Conservation (phyloP, 2,888 invertebrate genomes). For the Aleiodes testaceus region DNA sequence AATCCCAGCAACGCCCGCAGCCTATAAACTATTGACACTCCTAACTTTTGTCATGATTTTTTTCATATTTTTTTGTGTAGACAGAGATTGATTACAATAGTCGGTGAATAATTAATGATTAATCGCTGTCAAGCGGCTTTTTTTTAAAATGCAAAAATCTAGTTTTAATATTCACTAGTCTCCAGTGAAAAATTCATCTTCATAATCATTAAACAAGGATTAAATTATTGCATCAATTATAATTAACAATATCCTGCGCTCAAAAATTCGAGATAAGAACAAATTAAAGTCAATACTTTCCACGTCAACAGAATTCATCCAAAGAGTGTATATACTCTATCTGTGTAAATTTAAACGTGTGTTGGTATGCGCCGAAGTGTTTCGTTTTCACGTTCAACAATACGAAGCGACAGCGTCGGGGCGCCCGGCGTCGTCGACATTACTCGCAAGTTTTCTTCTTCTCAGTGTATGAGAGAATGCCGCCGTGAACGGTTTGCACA, state of each 20-base stretch:
- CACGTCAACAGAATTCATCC: background rate
- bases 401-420: slow-evolving; percentile 52
- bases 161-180: no score
- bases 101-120: background rate
- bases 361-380: slow-evolving; percentile 31
- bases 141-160: no score
- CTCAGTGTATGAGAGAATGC: slow-evolving; percentile 67
- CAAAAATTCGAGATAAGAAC: no score
- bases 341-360: slow-evolving; percentile 25
- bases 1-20: slow-evolving; percentile 49
- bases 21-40: slow-evolving; percentile 29
- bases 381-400: slow-evolving; percentile 26
- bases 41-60: slow-evolving; percentile 4
- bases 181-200: no score
- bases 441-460: slow-evolving; percentile 30
- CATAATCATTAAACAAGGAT: no score
- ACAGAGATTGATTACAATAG: background rate
- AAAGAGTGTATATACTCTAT: background rate
- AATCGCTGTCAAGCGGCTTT: background rate
- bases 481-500: slow-evolving; percentile 62
- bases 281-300: background rate
- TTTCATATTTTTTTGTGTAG: background rate
- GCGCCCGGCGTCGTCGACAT: slow-evolving; percentile 52
- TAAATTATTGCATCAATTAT: no score
- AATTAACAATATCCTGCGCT: no score